phyloP scores from a whole-genome alignment of 2,797 vertebrate genomes.

The Mycteria americana region DNA sequence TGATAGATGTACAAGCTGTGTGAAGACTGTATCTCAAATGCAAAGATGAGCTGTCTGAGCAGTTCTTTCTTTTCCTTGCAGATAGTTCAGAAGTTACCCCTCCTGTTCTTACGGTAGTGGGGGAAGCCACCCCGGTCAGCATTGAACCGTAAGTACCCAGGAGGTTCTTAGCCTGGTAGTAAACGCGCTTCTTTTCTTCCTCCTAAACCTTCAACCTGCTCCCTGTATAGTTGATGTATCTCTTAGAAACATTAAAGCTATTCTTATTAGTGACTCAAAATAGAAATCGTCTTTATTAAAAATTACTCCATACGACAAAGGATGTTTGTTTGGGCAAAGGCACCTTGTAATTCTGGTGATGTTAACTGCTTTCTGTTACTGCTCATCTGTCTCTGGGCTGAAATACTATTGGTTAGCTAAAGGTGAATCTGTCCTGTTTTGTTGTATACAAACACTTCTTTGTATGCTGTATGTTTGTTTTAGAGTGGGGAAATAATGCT shows the following conservation, averaged over 20 bases:
- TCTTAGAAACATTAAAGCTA: not conserved
- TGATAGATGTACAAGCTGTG: not conserved
- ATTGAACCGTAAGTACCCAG: constrained; percentile 92
- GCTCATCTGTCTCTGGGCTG: not conserved
- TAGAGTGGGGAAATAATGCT: not conserved
- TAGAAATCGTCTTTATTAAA: not conserved
- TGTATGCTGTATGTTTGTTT: not conserved
- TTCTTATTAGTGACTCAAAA: not conserved
- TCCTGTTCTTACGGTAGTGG: constrained; percentile 88
- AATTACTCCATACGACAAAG: not conserved
- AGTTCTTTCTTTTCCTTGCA: constrained; percentile 64
- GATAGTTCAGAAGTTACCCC: constrained; percentile 95
- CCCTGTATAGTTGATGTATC: not conserved
- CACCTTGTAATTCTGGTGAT: not conserved
- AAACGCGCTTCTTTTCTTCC: not conserved
- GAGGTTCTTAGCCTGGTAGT: not conserved
- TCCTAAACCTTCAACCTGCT: not conserved
- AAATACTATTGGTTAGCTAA: not conserved
- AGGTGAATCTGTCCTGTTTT: not conserved
- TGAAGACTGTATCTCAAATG: not conserved
- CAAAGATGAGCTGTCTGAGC: not conserved
- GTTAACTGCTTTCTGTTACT: not conserved
- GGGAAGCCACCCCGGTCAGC: constrained; percentile 94
- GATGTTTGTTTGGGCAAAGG: not conserved
- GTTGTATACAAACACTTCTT: not conserved